Percentiles rank a stretch among this genome's conserved stretches.
These are phyloP conservation scores for Nymphalis polychloros DNA, from an alignment of 2,888 invertebrate genomes.

Conservation along the genomic window DNA sequence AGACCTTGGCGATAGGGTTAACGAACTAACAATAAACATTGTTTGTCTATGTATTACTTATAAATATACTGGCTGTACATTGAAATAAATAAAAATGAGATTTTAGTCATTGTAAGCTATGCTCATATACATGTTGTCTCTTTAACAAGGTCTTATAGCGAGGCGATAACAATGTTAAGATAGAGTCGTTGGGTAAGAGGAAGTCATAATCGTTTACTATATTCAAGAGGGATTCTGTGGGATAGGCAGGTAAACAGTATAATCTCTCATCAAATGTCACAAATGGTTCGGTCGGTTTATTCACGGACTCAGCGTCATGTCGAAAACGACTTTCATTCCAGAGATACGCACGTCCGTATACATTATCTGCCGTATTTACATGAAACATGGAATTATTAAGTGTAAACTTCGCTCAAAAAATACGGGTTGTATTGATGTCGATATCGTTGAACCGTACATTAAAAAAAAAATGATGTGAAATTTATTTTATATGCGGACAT, in stretches of 20 bases:
- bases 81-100: background rate
- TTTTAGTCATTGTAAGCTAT: background rate
- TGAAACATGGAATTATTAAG: conserved; percentile 34
- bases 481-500: conserved; percentile 7
- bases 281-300: conserved; percentile 64
- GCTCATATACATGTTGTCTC: background rate
- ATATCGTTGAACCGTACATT: background rate
- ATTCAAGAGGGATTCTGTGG: conserved; percentile 50
- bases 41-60: conserved; percentile 18
- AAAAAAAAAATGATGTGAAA: conserved; percentile 11
- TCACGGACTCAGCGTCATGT: conserved; percentile 56
- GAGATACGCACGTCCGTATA: conserved; percentile 47
- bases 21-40: conserved; percentile 65
- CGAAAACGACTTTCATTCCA: conserved; percentile 57
- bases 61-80: conserved; percentile 12
- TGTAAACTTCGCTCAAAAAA: conserved; percentile 18
- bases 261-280: conserved; percentile 74
- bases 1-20: conserved; percentile 72
- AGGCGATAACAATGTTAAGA: conserved; percentile 53
- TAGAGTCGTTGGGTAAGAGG: conserved; percentile 62
- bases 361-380: conserved; percentile 51
- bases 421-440: conserved; percentile 1
- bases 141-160: conserved; percentile 29
- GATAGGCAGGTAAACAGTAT: conserved; percentile 64
- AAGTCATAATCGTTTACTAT: conserved; percentile 50